A percentile compares a stretch with the other conserved stretches of the same genome.
These are phyloP conservation scores for Alviniconcha marisindica DNA, from an alignment of 1,140 invertebrate species.

Conservation along the genomic window DNA sequence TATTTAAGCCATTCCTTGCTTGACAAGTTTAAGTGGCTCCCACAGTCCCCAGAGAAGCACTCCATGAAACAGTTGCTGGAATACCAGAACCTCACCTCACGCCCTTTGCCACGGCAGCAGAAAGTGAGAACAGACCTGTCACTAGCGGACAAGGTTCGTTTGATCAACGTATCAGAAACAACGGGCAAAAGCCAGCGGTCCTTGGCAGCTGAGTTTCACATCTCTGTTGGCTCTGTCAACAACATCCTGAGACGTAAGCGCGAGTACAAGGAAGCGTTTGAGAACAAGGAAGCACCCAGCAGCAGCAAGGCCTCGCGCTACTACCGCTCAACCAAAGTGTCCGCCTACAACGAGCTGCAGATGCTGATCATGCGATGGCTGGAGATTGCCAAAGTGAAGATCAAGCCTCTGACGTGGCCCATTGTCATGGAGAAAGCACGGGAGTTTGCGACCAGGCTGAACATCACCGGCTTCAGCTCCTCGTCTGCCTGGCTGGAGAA, in stretches of 20 bases:
- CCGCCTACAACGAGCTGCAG: constrained; percentile 27
- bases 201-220: constrained; percentile 41
- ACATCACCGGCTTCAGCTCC: constrained; percentile 15
- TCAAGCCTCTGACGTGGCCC: constrained; percentile 27
- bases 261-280: constrained; percentile 40
- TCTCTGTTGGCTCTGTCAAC: constrained; percentile 43
- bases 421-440: constrained; percentile 38
- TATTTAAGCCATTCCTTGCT: neutral
- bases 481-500: constrained; percentile 30
- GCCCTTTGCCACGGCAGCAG: constrained; percentile 14
- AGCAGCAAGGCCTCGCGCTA: constrained; percentile 1
- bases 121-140: constrained; percentile 40
- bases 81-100: neutral
- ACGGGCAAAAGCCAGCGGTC: constrained; percentile 42
- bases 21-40: constrained; percentile 14
- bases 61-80: neutral
- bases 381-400: constrained; percentile 36
- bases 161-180: constrained; percentile 38
- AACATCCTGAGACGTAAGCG: constrained; percentile 40
- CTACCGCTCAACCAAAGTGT: constrained; percentile 7
- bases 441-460: constrained; percentile 34
- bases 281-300: constrained; percentile 25
- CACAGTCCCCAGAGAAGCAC: neutral
- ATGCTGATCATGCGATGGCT: constrained; percentile 36
- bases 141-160: constrained; percentile 33